Percentiles rank a stretch among this genome's conserved stretches.
Evolutionary conservation across 2,113 vertebrate genomes (phyloP).

Genomic region (Ginglymostoma cirratum): DNA sequence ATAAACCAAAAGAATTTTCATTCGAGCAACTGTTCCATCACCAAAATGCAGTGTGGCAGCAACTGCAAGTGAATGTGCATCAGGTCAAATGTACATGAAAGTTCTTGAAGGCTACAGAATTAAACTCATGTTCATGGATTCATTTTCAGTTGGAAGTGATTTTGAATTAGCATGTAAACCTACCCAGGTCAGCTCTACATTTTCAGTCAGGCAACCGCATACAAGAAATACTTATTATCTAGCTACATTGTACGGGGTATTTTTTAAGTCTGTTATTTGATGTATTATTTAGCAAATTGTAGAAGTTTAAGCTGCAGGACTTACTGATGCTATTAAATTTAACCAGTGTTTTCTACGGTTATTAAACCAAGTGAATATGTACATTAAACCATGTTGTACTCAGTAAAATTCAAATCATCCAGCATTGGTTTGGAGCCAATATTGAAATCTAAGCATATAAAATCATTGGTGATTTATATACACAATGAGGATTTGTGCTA

Average conservation of each 20-base stretch:
- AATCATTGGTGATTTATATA: not conserved
- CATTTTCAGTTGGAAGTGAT: not conserved
- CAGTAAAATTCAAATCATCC: not conserved
- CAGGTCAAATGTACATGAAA: slow-evolving; percentile 8
- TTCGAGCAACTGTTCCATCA: not conserved
- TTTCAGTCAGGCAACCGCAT: not conserved
- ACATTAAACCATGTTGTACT: slow-evolving; percentile 12
- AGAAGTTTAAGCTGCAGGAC: not conserved
- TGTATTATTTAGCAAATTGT: not conserved
- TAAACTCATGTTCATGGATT: slow-evolving; percentile 21
- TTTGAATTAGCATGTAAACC: not conserved
- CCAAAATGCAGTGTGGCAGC: not conserved
- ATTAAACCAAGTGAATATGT: not conserved
- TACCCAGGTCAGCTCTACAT: not conserved
- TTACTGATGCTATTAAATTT: not conserved
- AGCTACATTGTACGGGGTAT: not conserved
- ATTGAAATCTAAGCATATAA: not conserved
- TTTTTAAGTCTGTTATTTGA: not conserved
- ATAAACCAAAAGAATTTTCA: not conserved
- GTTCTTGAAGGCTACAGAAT: not conserved
- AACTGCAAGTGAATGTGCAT: not conserved
- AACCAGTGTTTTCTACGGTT: not conserved
- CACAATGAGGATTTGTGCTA: not conserved
- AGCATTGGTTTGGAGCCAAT: not conserved
- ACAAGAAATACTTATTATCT: not conserved